Percentiles rank a stretch among this genome's conserved stretches.
Conservation (phyloP, 2,113 vertebrate genomes). For the Potamarius usumacintae region DNA sequence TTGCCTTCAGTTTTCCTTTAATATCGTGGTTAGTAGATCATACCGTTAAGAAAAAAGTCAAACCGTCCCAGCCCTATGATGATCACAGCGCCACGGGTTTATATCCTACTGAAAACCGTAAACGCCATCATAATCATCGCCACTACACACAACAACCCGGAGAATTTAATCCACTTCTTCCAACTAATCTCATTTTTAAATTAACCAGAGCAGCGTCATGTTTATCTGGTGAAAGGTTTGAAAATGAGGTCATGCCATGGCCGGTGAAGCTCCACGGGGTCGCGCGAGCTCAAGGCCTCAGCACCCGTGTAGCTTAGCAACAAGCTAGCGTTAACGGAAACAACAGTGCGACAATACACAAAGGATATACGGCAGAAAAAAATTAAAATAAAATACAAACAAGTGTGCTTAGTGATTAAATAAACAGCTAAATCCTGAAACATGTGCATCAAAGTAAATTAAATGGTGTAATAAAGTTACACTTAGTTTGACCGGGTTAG, state of each 20-base stretch:
- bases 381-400: no score
- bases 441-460: no score
- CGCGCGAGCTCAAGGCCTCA: neutral
- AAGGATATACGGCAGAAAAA: no score
- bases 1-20: no score
- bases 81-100: neutral
- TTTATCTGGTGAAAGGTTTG: neutral
- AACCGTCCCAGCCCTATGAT: neutral
- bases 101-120: neutral
- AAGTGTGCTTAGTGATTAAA: neutral
- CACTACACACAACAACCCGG: neutral
- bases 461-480: neutral
- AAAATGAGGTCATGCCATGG: neutral
- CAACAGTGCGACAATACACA: neutral
- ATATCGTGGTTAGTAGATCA: neutral
- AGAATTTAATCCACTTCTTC: neutral
- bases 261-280: neutral
- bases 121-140: neutral
- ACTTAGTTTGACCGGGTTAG: neutral
- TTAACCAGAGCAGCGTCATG: neutral
- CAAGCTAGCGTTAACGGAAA: neutral
- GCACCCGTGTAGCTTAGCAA: constrained; percentile 1
- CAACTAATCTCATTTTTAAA: no score
- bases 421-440: no score
- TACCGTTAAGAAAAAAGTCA: neutral